Evolutionary conservation across 2,113 vertebrate genomes (phyloP).

Genomic region (Strix aluco): DNA sequence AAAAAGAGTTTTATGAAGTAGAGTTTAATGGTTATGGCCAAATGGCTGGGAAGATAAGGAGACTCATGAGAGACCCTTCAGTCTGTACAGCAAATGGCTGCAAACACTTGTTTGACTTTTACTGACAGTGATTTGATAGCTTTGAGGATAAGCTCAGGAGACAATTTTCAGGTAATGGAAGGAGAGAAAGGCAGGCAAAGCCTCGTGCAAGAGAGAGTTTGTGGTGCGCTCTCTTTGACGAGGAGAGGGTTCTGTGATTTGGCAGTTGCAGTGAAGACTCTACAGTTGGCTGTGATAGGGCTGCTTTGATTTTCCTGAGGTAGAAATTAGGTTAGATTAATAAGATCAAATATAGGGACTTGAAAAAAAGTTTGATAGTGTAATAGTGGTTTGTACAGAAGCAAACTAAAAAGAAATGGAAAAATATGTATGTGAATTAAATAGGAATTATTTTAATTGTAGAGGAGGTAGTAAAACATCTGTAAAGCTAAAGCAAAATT

Average conservation of each 20-base stretch:
- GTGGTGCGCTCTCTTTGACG: not conserved
- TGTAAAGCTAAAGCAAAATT: not conserved
- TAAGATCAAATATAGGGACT: not conserved
- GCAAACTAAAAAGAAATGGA: not conserved
- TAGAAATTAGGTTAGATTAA: not conserved
- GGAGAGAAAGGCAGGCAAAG: not conserved
- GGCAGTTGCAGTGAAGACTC: not conserved
- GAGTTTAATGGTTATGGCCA: not conserved
- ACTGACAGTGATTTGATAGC: not conserved
- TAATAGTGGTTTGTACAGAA: not conserved
- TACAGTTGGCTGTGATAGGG: not conserved
- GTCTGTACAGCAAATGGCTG: not conserved
- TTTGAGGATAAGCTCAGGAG: not conserved
- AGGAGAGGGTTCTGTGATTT: not conserved
- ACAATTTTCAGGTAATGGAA: not conserved
- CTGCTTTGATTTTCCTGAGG: not conserved
- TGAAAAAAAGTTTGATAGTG: not conserved
- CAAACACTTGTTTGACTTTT: not conserved
- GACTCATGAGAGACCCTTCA: not conserved
- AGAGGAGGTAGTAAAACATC: not conserved
- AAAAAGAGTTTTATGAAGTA: not conserved
- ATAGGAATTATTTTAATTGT: not conserved
- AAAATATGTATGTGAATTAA: not conserved
- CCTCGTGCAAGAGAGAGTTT: not conserved
- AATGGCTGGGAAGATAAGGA: not conserved